These are phyloP conservation scores for Nesogale talazaci DNA, from an alignment of 2,113 vertebrate species.

Conservation along the genomic window DNA sequence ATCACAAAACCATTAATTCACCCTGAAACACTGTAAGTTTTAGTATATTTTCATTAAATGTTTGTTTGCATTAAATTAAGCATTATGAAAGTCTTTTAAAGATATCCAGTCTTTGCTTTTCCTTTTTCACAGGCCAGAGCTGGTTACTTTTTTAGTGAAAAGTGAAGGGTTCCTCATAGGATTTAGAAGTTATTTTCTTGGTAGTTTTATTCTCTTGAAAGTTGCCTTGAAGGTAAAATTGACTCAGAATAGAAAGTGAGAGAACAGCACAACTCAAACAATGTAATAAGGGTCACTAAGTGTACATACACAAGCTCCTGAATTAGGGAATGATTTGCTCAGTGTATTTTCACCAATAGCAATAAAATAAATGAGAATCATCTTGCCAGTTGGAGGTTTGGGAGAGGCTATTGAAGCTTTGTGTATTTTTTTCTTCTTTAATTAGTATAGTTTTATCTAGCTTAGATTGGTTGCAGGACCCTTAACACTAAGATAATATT, in stretches of 20 bases:
- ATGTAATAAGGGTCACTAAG: neutral
- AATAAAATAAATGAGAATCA: neutral
- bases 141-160: slow-evolving; percentile 22
- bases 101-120: neutral
- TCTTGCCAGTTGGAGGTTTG: neutral
- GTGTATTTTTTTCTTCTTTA: neutral
- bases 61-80: neutral
- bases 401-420: neutral
- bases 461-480: slow-evolving; percentile 21
- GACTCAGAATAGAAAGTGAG: neutral
- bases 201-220: neutral
- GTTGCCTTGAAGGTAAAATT: neutral
- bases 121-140: neutral
- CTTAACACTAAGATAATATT: slow-evolving; percentile 48
- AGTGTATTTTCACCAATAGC: neutral
- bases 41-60: slow-evolving; percentile 1
- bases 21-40: neutral
- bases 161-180: neutral
- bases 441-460: neutral
- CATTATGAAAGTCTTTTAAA: neutral
- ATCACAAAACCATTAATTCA: neutral
- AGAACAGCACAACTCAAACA: neutral
- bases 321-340: neutral
- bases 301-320: neutral
- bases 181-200: slow-evolving; percentile 11